Percentiles rank a stretch among this genome's conserved stretches.
Conservation (phyloP, 2,888 invertebrate genomes). For the Rhamnusium bicolor region DNA sequence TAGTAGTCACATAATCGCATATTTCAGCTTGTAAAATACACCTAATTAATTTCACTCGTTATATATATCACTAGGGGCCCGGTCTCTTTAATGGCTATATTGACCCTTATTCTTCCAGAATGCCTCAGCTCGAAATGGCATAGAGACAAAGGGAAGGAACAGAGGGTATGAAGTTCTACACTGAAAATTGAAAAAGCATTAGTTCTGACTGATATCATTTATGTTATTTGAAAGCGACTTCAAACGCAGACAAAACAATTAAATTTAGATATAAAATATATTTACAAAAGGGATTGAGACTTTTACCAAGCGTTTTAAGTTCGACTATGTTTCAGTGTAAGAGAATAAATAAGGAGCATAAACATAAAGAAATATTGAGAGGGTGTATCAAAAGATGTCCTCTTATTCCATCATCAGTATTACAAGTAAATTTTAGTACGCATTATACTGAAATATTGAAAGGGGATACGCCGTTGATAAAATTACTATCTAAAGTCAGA, state of each 20-base stretch:
- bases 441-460: no score
- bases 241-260: constrained; percentile 1
- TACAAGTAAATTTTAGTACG: no score
- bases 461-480: no score
- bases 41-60: no score
- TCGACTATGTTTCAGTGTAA: no score
- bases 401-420: no score
- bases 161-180: background rate
- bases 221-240: background rate
- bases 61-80: background rate
- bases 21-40: no score
- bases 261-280: constrained; percentile 3
- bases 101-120: background rate
- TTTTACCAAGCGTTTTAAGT: background rate
- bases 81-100: background rate
- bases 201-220: background rate
- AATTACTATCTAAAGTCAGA: no score
- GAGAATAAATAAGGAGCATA: no score
- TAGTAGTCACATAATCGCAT: no score
- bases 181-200: constrained; percentile 1
- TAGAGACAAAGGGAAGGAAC: background rate
- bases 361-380: no score
- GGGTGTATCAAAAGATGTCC: no score
- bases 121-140: background rate
- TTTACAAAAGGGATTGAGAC: background rate